These are phyloP conservation scores for Phaonia tiefii DNA, from an alignment of 2,888 invertebrate species.

Conservation along the genomic window DNA sequence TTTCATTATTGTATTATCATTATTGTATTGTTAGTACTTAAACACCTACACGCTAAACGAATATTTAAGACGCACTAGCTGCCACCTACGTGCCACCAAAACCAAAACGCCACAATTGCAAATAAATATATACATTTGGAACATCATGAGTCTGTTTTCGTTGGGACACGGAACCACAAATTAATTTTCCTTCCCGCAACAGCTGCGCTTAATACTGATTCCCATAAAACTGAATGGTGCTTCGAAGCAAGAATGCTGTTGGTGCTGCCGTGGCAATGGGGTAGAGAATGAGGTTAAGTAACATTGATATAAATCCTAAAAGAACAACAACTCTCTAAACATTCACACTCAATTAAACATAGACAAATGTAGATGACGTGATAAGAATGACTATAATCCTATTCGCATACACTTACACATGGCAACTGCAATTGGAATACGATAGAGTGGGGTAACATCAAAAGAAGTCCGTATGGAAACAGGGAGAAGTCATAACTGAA, in stretches of 20 bases:
- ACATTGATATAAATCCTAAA: slow-evolving; percentile 13
- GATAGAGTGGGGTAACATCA: background rate
- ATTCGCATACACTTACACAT: background rate
- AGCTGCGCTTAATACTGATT: slow-evolving; percentile 9
- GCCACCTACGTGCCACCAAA: background rate
- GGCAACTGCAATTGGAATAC: background rate
- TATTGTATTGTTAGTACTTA: no score
- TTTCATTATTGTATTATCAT: slow-evolving; percentile 29
- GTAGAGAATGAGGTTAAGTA: background rate
- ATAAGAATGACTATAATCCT: background rate
- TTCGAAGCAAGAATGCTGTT: background rate
- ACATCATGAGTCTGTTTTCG: background rate
- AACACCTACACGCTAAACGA: no score
- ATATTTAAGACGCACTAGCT: background rate
- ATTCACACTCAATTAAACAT: no score
- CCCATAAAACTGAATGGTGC: slow-evolving; percentile 4
- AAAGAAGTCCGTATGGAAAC: background rate
- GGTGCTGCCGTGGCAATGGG: background rate
- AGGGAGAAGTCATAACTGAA: background rate
- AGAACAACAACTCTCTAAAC: background rate
- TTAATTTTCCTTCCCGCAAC: background rate
- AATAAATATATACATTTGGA: background rate
- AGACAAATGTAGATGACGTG: no score
- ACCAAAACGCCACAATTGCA: no score
- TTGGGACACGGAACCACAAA: background rate